phyloP scores from a whole-genome alignment of 2,797 vertebrate species.

The Crocidura indochinensis region DNA sequence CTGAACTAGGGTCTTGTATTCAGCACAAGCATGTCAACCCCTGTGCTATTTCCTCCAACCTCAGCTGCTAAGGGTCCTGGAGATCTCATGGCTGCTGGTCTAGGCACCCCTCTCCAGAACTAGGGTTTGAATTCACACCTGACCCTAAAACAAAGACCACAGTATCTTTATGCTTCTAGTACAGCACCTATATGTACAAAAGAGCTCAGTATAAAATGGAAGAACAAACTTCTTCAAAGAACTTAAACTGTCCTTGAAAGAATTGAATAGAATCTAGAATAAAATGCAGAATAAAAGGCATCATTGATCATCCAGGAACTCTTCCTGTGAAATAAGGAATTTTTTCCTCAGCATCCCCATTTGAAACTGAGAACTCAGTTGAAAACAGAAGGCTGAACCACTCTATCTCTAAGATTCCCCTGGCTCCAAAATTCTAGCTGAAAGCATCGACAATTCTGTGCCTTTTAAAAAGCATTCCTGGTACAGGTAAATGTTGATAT shows the following conservation, averaged over 20 bases:
- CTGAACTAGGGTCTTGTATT: too few species aligned
- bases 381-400: slow-evolving; percentile 38
- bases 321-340: neutral
- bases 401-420: neutral
- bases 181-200: neutral
- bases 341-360: neutral
- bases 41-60: too few species aligned
- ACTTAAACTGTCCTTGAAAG: neutral
- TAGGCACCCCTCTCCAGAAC: too few species aligned
- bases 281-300: neutral
- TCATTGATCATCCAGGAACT: slow-evolving; percentile 14
- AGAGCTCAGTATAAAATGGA: neutral
- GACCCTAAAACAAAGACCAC: neutral
- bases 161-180: neutral
- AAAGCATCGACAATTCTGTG: slow-evolving; percentile 13
- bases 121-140: too few species aligned
- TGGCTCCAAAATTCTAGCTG: slow-evolving; percentile 23
- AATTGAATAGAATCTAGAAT: slow-evolving; percentile 7
- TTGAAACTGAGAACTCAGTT: neutral
- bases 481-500: neutral
- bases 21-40: too few species aligned
- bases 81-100: too few species aligned
- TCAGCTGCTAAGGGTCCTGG: too few species aligned
- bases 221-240: slow-evolving; percentile 1
- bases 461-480: neutral